These are phyloP conservation scores for Pagrus major DNA, from an alignment of 2,113 vertebrate genomes.

Conservation along the genomic window DNA sequence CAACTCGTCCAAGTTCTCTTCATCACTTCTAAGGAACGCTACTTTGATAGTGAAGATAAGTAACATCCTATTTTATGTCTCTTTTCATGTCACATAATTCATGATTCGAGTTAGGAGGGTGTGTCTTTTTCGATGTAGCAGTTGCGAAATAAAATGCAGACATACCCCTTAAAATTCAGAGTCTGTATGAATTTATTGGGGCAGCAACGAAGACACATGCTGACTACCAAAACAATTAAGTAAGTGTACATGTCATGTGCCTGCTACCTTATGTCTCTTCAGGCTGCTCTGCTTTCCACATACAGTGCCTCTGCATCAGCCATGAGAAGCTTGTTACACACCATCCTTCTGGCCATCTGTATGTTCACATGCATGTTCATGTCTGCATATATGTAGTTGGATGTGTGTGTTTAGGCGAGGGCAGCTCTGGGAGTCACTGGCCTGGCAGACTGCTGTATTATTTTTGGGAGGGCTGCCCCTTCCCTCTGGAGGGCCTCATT, in stretches of 20 bases:
- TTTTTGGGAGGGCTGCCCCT: slow-evolving; percentile 82
- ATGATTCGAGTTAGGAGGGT: slow-evolving; percentile 50
- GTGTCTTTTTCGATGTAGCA: slow-evolving; percentile 29
- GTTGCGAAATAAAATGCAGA: slow-evolving; percentile 27
- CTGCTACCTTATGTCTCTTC: slow-evolving; percentile 16
- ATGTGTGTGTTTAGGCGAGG: slow-evolving; percentile 21
- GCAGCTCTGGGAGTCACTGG: slow-evolving; percentile 56
- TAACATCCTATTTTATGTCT: slow-evolving; percentile 71
- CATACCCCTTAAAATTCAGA: slow-evolving; percentile 13
- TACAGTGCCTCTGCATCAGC: slow-evolving; percentile 1
- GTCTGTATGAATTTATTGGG: slow-evolving; percentile 18
- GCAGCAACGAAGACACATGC: not conserved
- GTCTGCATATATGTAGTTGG: slow-evolving; percentile 20
- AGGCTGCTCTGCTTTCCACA: not conserved
- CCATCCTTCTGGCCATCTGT: slow-evolving; percentile 23
- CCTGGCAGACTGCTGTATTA: slow-evolving; percentile 78
- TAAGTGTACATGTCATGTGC: slow-evolving; percentile 27
- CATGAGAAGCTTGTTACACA: slow-evolving; percentile 22
- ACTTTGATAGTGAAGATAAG: slow-evolving; percentile 73
- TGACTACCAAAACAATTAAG: slow-evolving; percentile 9
- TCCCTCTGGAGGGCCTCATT: slow-evolving; percentile 84
- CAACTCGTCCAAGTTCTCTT: slow-evolving; percentile 66
- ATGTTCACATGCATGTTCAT: slow-evolving; percentile 30
- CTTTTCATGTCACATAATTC: slow-evolving; percentile 64
- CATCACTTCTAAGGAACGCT: slow-evolving; percentile 65